phyloP scores from a whole-genome alignment of 2,888 invertebrate species.

The Keiferia lycopersicella region DNA sequence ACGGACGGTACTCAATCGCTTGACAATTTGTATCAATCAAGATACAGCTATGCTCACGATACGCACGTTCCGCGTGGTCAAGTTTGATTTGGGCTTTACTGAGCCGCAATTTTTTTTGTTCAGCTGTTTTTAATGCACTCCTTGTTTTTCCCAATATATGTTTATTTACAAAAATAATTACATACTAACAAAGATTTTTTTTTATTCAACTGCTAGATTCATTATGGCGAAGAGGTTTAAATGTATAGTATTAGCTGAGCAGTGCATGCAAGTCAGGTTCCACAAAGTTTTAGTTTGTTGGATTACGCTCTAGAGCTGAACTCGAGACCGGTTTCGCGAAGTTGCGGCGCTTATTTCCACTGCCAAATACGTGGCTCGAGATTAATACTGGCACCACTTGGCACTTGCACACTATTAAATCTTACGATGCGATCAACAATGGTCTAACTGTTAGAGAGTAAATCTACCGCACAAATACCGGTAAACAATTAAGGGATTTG shows the following conservation, averaged over 20 bases:
- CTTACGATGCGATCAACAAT: constrained; percentile 35
- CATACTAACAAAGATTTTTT: too few species aligned
- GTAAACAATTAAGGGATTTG: neutral
- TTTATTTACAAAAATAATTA: too few species aligned
- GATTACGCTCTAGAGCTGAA: neutral
- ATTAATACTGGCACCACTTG: constrained; percentile 51
- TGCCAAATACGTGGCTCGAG: constrained; percentile 45
- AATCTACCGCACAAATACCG: constrained; percentile 22
- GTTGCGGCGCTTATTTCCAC: constrained; percentile 42
- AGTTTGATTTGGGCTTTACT: too few species aligned
- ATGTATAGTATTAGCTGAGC: neutral
- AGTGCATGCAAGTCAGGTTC: constrained; percentile 5
- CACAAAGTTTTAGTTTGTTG: neutral
- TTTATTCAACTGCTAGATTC: neutral
- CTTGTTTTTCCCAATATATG: too few species aligned
- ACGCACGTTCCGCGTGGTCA: too few species aligned
- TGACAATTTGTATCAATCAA: too few species aligned
- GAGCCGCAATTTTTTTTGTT: too few species aligned
- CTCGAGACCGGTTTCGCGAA: constrained; percentile 25
- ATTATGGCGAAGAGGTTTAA: neutral
- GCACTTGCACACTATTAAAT: constrained; percentile 43
- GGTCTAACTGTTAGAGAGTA: constrained; percentile 13
- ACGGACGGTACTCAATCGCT: too few species aligned
- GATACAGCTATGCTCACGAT: too few species aligned
- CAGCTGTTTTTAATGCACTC: too few species aligned